Evolutionary conservation across 2,888 invertebrate genomes (phyloP).

Genomic region (Phyllotreta cruciferae): DNA sequence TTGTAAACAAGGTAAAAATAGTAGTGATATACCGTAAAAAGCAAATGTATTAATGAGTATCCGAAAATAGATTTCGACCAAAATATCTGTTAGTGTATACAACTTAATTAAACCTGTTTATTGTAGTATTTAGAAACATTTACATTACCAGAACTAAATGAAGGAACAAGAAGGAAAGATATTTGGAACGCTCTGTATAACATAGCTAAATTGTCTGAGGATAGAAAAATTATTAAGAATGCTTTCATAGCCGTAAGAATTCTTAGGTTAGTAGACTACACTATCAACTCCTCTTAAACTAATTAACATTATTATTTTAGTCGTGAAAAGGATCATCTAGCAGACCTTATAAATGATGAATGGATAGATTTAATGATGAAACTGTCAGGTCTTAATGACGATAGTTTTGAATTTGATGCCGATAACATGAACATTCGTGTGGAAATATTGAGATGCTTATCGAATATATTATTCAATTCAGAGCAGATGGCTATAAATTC

Average conservation of each 20-base stretch:
- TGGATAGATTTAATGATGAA: constrained; percentile 73
- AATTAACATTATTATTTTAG: constrained; percentile 60
- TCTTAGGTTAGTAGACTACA: constrained; percentile 65
- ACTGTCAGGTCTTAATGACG: constrained; percentile 67
- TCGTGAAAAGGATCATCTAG: constrained; percentile 78
- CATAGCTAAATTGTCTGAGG: constrained; percentile 63
- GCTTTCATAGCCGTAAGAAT: constrained; percentile 71
- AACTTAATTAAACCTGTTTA: constrained; percentile 15
- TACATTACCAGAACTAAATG: constrained; percentile 62
- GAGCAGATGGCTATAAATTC: constrained; percentile 67
- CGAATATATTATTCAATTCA: constrained; percentile 87
- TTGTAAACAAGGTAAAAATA: constrained; percentile 59
- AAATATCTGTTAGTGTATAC: not conserved
- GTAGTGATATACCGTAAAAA: constrained; percentile 1
- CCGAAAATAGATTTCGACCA: constrained; percentile 2
- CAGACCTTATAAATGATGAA: constrained; percentile 71
- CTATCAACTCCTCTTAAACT: constrained; percentile 9
- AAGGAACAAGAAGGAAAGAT: constrained; percentile 61
- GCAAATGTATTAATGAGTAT: constrained; percentile 5
- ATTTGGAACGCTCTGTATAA: constrained; percentile 70
- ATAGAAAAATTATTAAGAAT: constrained; percentile 60
- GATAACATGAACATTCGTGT: constrained; percentile 66
- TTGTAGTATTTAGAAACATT: constrained; percentile 66
- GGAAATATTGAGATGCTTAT: constrained; percentile 87
- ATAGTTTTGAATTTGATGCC: constrained; percentile 58